Conservation (phyloP, 2,888 invertebrate species). For the Heliconius sara region DNA sequence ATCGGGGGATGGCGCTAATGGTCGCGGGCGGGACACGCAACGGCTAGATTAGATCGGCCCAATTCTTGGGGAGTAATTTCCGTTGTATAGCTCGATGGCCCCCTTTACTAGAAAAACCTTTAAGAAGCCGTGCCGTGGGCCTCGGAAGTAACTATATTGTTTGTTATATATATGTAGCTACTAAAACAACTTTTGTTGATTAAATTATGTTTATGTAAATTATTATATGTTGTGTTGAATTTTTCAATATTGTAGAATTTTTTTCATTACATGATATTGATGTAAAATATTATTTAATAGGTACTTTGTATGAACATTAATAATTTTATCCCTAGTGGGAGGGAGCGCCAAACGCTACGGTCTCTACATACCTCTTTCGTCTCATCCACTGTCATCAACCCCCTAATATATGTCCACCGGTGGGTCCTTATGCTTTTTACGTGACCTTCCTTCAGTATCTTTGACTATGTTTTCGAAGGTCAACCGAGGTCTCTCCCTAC, state of each 20-base stretch:
- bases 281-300: too few species aligned
- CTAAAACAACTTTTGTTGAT: neutral
- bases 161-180: neutral
- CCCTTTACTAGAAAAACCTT: conserved; percentile 34
- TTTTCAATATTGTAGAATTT: neutral
- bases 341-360: too few species aligned
- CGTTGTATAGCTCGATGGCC: conserved; percentile 62
- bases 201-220: neutral
- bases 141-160: neutral
- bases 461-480: too few species aligned
- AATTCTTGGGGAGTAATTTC: conserved; percentile 75
- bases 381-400: too few species aligned
- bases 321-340: too few species aligned
- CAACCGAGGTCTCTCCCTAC: too few species aligned
- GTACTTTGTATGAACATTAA: too few species aligned
- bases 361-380: too few species aligned
- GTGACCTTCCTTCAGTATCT: too few species aligned
- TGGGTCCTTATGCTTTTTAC: too few species aligned
- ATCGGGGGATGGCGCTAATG: conserved; percentile 62
- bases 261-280: too few species aligned
- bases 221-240: neutral
- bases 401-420: too few species aligned
- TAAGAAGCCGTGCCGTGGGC: conserved; percentile 21
- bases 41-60: conserved; percentile 76
- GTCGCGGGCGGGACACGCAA: conserved; percentile 73